Conservation (phyloP, 1,140 invertebrate species). For the Cryptotermes secundus region DNA sequence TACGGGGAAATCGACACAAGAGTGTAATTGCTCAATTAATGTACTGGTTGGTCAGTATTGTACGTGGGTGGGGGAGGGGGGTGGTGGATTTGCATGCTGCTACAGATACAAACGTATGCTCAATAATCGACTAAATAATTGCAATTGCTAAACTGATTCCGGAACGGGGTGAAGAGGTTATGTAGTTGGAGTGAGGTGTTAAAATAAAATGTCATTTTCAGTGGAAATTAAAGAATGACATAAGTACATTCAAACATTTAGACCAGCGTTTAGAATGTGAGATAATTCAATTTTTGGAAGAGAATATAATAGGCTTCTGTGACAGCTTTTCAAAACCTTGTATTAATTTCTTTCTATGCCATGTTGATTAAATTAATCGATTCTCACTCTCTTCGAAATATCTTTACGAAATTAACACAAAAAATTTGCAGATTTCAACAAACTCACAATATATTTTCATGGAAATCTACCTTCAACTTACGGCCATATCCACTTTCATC, state of each 20-base stretch:
- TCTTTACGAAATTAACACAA: too few relatives aligned
- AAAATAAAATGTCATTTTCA: background rate
- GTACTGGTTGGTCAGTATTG: background rate
- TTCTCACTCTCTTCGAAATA: too few relatives aligned
- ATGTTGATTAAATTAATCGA: too few relatives aligned
- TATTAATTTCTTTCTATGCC: too few relatives aligned
- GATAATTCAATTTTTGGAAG: too few relatives aligned
- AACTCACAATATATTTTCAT: too few relatives aligned
- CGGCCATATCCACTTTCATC: too few relatives aligned
- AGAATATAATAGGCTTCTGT: too few relatives aligned
- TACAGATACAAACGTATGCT: conserved; percentile 9
- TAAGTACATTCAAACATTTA: background rate
- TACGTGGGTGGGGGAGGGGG: background rate
- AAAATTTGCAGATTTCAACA: too few relatives aligned
- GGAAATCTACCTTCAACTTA: too few relatives aligned
- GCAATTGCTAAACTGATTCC: background rate
- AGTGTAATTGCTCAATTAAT: conserved; percentile 20
- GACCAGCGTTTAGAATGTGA: too few relatives aligned
- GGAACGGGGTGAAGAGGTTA: background rate
- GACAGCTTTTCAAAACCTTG: too few relatives aligned
- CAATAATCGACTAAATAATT: background rate
- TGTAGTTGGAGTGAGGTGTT: background rate
- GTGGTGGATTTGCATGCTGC: background rate
- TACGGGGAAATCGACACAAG: background rate
- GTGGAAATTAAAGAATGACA: background rate